phyloP scores from a whole-genome alignment of 2,888 invertebrate genomes.

The Thymelicus lineola region DNA sequence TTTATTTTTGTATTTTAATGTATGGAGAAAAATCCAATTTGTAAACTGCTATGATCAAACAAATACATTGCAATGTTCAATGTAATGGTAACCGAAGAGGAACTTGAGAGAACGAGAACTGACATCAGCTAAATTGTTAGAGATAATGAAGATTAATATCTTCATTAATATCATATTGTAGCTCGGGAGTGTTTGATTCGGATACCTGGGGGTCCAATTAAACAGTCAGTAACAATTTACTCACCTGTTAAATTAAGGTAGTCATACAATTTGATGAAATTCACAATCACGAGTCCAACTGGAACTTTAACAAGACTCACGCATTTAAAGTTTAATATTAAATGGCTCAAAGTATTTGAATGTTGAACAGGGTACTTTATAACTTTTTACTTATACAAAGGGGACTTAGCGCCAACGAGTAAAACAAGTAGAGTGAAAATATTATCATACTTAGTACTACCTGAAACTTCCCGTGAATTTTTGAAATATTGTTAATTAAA shows the following conservation, averaged over 20 bases:
- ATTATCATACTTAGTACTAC: not conserved
- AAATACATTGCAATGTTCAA: too few relatives aligned
- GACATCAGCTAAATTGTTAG: too few relatives aligned
- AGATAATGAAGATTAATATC: too few relatives aligned
- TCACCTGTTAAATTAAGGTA: too few relatives aligned
- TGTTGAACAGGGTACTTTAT: constrained; percentile 15
- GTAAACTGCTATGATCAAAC: too few relatives aligned
- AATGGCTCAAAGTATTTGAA: constrained; percentile 27
- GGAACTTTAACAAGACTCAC: constrained; percentile 20
- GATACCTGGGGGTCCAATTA: too few relatives aligned
- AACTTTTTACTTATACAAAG: constrained; percentile 22
- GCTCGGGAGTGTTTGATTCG: too few relatives aligned
- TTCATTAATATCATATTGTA: too few relatives aligned
- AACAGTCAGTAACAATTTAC: not conserved
- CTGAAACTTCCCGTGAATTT: not conserved
- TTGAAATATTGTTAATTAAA: not conserved
- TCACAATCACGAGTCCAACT: constrained; percentile 17
- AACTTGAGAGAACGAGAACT: too few relatives aligned
- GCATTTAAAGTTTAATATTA: constrained; percentile 28
- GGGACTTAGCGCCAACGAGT: constrained; percentile 21
- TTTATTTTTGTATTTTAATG: too few relatives aligned
- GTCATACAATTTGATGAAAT: constrained; percentile 22
- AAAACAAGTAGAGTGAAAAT: constrained; percentile 8
- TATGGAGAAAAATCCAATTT: too few relatives aligned
- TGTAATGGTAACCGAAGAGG: too few relatives aligned